Base-by-base conservation (phyloP, 2,113 vertebrate genomes). In the Edolisoma coerulescens region DNA sequence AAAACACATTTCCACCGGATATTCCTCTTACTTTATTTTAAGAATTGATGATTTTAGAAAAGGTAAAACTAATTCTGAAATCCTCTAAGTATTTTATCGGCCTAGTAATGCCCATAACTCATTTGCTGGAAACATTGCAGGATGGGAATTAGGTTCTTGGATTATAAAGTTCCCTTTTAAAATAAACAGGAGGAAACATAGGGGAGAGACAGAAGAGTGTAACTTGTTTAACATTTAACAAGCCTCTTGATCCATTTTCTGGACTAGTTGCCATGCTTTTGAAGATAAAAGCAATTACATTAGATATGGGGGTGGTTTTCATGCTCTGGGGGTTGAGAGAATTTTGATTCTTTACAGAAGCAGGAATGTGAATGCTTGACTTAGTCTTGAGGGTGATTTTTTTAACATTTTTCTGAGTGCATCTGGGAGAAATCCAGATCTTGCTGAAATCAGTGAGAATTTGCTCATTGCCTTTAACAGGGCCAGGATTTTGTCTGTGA, bases 101-200 rank as follows among this genome's bases (percentile, higher is more conserved):
- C 56, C 85, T 89, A 86, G 94, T 90, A 94, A 95, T 74, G 60
- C 45, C 69, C 57, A 71, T 95, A 95, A 95, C 57, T 97, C 90
- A 94, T 68, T 91, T 44, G 16, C 71, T 95, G 95, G 95, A 96
- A 95, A 90, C 67, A 47, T 39, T 94, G 75, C 96, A 97, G 96
- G 74, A 96, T 94, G 70, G 71, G 90, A 95, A 96, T 96, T 92
- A 96, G 35, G 52, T 94, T 96, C 90, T 95, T 97, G 97, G 95
- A 96, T 95, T 95, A 95, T 95, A 97, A 96, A 88, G n/a, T 59
- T 87, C 87, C 68, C 53, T 92, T 95, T 96, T 87, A 96, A 96
- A 97, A 96, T 96, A 97, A 97, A 97, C 96, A 96, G 91, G 86
- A 96, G 95, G 87, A 94, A 94, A 93, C 81, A 77, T n/a, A 87